phyloP scores from a whole-genome alignment of 2,113 vertebrate genomes.

The Theristicus caerulescens region DNA sequence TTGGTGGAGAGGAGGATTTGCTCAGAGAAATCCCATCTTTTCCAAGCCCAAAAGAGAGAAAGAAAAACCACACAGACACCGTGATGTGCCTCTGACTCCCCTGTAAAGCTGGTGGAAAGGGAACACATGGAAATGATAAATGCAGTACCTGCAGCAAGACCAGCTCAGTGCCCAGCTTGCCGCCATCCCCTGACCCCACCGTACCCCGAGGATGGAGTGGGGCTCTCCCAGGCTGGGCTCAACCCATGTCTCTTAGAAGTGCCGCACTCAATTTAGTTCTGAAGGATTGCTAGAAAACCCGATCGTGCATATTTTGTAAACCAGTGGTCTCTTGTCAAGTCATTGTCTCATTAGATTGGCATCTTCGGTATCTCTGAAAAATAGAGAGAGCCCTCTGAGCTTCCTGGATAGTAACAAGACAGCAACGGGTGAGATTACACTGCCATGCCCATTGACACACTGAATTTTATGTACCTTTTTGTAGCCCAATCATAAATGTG shows the following conservation, averaged over 20 bases:
- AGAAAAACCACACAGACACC: neutral
- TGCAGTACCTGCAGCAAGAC: neutral
- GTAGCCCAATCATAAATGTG: neutral
- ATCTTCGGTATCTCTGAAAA: neutral
- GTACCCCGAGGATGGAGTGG: fast-evolving
- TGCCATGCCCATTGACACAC: neutral
- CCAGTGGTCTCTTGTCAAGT: neutral
- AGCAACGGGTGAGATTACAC: neutral
- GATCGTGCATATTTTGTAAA: neutral
- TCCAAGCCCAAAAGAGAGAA: neutral
- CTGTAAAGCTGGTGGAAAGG: neutral
- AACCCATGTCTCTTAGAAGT: neutral
- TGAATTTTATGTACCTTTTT: neutral
- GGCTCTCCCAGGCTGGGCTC: neutral
- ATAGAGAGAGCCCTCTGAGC: neutral
- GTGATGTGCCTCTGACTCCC: neutral
- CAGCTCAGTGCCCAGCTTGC: neutral
- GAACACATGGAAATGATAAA: neutral
- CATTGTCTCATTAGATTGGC: neutral
- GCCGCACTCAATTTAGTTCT: neutral
- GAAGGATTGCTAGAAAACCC: neutral
- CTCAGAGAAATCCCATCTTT: neutral
- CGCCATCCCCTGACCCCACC: neutral
- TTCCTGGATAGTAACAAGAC: neutral
- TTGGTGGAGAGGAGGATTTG: neutral